phyloP scores from a whole-genome alignment of 2,888 invertebrate genomes.

The Pterobdella sp. region DNA sequence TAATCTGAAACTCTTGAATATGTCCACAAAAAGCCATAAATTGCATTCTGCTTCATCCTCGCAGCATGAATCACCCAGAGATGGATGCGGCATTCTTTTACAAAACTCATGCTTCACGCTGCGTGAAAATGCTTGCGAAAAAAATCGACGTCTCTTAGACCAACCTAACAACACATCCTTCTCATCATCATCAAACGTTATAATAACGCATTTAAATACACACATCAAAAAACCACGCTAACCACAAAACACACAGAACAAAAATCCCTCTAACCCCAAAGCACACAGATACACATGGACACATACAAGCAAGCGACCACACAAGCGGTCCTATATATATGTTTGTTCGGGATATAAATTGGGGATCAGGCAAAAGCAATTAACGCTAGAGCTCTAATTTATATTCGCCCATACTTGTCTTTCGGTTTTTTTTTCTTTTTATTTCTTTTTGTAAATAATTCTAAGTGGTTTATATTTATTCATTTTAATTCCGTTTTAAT shows the following conservation, averaged over 20 bases:
- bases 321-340: neutral
- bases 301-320: neutral
- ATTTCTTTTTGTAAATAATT: too few species aligned
- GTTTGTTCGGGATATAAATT: neutral
- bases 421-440: neutral
- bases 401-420: neutral
- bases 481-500: neutral
- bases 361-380: slow-evolving; percentile 11
- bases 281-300: slow-evolving; percentile 5
- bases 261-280: neutral
- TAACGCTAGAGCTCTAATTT: neutral
- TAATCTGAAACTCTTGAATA: too few species aligned
- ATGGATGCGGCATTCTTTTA: too few species aligned
- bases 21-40: too few species aligned
- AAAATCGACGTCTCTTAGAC: too few species aligned
- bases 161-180: neutral
- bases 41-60: too few species aligned
- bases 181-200: neutral
- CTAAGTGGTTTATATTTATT: too few species aligned
- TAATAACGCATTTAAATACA: neutral
- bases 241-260: neutral
- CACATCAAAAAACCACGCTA: neutral
- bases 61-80: too few species aligned
- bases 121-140: too few species aligned
- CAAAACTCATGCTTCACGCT: too few species aligned